Evolutionary conservation across 2,113 vertebrate genomes (phyloP), one percentile per base, ranked within the genome.

Genomic region (Cyrtonyx montezumae): DNA sequence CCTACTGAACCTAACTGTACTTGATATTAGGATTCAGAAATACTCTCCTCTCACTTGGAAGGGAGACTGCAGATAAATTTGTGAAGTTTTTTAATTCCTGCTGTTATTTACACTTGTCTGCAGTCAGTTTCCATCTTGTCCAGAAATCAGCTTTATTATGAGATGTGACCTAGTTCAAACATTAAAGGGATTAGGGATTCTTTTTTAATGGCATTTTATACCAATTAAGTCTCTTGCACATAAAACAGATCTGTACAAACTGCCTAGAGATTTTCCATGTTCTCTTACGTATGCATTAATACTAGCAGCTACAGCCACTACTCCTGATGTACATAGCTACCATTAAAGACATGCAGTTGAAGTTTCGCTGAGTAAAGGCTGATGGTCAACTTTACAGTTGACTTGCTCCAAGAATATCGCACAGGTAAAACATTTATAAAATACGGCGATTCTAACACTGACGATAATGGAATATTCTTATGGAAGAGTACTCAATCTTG

Each of bases 241-340:
- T 59, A 20, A 4, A 85, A 83, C 93, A 85, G 55, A n/a, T 22
- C 42, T 85, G 89, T 83, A 40, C 43, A 80, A 83, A 59, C 2
- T 32, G 46, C 17, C 43, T 16, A 26, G 37, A 13, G 28, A 16
- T 20, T 74, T 66, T 90, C 0, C 36, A 45, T 21, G 22, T 20
- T 66, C 9, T 87, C 28, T n/a, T 12, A 71, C 8, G 9, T 67
- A 89, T 17, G 32, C 46, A 51, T 40, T 62, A 79, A 91, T 53
- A 58, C 23, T 18, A 32, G 36, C n/a, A 86, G 43, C 51, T 67
- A 59, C 71, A 92, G 55, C 20, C 25, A 30, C 45, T 53, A n/a
- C 19, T 70, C 49, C 22, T 56, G 83, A 66, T 22, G 6, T 22
- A 43, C 23, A 8, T 0, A 86, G 26, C 48, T 62, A 32, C 26